Percentiles rank a stretch among this genome's conserved stretches.
These are phyloP conservation scores for Tragelaphus scriptus DNA, from an alignment of 2,113 vertebrate genomes.

Conservation along the genomic window DNA sequence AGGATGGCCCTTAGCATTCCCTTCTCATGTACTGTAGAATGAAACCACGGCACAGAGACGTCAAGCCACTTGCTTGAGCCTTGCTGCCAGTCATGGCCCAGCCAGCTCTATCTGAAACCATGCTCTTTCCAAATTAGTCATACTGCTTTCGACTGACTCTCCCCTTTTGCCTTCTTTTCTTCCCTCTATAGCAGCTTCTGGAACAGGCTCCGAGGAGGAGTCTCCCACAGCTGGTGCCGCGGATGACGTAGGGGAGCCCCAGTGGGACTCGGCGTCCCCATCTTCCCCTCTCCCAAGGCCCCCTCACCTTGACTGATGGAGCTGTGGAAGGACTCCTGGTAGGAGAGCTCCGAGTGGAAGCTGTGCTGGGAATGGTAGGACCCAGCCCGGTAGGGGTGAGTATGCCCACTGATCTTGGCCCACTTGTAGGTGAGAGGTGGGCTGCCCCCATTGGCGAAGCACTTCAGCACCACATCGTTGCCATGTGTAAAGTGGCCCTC, in stretches of 20 bases:
- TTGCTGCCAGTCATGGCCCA: not conserved
- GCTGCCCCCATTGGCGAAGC: conserved; percentile 80
- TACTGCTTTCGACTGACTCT: not conserved
- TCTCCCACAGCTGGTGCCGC: not conserved
- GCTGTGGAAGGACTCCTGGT: conserved; percentile 58
- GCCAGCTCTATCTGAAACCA: not conserved
- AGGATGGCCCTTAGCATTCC: not conserved
- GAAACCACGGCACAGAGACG: not conserved
- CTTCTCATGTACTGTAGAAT: not conserved
- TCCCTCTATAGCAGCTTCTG: not conserved
- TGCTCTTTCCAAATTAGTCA: not conserved
- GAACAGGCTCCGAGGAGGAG: not conserved
- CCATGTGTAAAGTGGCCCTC: conserved; percentile 83
- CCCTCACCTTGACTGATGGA: conserved; percentile 64
- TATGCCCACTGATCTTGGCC: conserved; percentile 78
- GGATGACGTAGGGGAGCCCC: not conserved
- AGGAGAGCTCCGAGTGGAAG: conserved; percentile 66
- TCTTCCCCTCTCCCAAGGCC: not conserved
- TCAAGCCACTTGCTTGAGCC: not conserved
- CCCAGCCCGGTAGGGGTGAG: conserved; percentile 61
- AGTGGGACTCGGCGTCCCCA: not conserved
- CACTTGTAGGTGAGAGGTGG: conserved; percentile 85
- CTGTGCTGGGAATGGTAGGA: conserved; percentile 67
- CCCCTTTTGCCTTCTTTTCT: not conserved
- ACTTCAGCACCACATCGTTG: conserved; percentile 80